Evolutionary conservation across 2,888 invertebrate species (phyloP).

Genomic region (Azorinus chamasolen): DNA sequence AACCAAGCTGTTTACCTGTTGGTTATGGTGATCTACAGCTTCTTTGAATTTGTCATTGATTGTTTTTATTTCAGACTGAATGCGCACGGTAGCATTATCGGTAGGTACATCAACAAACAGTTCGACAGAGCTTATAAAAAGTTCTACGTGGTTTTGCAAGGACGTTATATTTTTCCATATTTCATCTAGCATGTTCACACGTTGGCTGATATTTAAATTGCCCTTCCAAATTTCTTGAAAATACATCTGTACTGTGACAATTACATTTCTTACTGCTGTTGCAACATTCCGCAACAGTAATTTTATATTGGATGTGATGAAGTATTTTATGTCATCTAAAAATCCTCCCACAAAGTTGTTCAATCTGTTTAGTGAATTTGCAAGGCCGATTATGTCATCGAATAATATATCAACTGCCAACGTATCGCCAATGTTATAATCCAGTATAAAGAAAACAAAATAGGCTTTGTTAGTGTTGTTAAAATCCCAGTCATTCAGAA

Average conservation of each 20-base stretch:
- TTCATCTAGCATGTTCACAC: background rate
- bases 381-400: background rate
- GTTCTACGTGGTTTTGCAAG: background rate
- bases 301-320: no score
- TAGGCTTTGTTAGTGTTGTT: conserved; percentile 9
- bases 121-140: conserved; percentile 14
- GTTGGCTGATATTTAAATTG: no score
- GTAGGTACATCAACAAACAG: conserved; percentile 2
- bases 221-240: no score
- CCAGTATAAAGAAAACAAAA: conserved; percentile 23
- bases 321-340: no score
- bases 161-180: conserved; percentile 2
- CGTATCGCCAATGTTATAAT: background rate
- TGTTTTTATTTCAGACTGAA: conserved; percentile 14
- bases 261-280: no score
- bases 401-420: conserved; percentile 5
- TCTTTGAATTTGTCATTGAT: background rate
- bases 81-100: conserved; percentile 1
- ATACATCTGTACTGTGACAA: no score
- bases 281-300: no score
- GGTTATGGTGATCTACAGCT: background rate
- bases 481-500: conserved; percentile 38
- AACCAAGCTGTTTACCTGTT: background rate
- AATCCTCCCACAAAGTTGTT: no score
- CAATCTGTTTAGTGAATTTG: background rate